Evolutionary conservation across 2,113 vertebrate genomes (phyloP), one percentile per base, ranked within the genome.

Genomic region (Eidolon helvum): DNA sequence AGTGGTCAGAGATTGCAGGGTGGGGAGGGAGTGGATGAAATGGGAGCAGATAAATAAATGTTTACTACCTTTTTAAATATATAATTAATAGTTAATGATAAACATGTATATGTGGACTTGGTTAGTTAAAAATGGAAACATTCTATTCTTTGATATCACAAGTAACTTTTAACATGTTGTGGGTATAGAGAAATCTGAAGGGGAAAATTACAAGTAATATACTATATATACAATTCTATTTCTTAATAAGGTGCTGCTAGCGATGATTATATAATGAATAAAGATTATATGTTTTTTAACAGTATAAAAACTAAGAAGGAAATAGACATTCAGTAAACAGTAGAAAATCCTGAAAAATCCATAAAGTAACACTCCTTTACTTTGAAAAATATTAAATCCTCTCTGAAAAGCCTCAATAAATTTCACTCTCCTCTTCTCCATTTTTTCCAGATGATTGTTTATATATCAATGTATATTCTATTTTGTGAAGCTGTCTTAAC

Each of bases 91-190:
- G 7, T 74, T 78, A 48, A n/a, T 78, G n/a, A 69, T 69, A 72
- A 91, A 40, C 26, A 61, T 40, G 19, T 68, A 10, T 65, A 40
- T 30, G 6, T 84, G 33, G 43, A 82, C 10, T 57, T 90, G 50
- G 30, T 65, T 94, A 84, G 45, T 59, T 95, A 22, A 82, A 94
- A 78, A 90, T 92, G n/a, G 33, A 92, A 96, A 45, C 19, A 87
- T 43, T 40, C 4, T 85, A 59, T 48, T 93, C 18, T 92, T 78
- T 79, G 26, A 77, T 85, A 85, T 45, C 2, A 78, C 57, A 95
- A 74, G 18, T 87, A 59, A 93, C 66, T 93, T 96, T 48, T 83
- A 86, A 71, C 33, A 69, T 50, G n/a, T 74, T 94, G 57, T 84
- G 22, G 12, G 7, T 68, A 10, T 75, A 69, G 68, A 96, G 16